Percentiles rank a stretch among this genome's conserved stretches.
Evolutionary conservation across 2,113 vertebrate species (phyloP).

Genomic region (Lepisosteus oculatus): DNA sequence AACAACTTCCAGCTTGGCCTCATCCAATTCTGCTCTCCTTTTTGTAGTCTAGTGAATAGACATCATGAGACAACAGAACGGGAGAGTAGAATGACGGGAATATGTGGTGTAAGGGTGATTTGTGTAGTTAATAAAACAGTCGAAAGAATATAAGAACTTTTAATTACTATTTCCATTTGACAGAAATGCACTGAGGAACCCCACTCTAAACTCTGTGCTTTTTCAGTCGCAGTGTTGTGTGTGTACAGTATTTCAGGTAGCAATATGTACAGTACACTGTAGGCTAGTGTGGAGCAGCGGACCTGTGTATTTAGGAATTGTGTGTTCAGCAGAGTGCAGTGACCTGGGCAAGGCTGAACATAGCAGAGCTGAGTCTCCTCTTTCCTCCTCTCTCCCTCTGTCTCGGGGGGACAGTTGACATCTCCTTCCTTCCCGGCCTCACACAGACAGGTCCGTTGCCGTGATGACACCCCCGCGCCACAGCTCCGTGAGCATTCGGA

Average conservation of each 20-base stretch:
- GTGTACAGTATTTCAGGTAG: neutral
- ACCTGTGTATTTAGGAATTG: neutral
- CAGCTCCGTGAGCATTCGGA: slow-evolving; percentile 74
- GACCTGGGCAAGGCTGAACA: slow-evolving; percentile 69
- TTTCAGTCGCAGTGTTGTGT: neutral
- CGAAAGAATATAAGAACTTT: too few species aligned
- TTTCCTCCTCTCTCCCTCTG: slow-evolving; percentile 34
- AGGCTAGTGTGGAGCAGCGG: too few species aligned
- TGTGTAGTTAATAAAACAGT: too few species aligned
- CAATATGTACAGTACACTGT: neutral
- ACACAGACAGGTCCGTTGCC: slow-evolving; percentile 67
- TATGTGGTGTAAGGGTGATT: too few species aligned
- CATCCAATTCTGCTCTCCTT: too few species aligned
- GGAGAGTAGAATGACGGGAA: too few species aligned
- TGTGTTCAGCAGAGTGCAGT: slow-evolving; percentile 5
- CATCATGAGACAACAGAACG: too few species aligned
- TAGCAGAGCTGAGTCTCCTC: slow-evolving; percentile 76
- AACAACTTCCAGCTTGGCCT: too few species aligned
- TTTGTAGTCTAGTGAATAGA: too few species aligned
- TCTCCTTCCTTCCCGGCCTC: slow-evolving; percentile 35
- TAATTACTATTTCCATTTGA: too few species aligned
- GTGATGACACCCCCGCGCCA: slow-evolving; percentile 63
- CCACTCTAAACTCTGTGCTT: neutral
- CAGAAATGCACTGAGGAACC: too few species aligned
- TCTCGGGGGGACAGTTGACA: slow-evolving; percentile 47